Conservation (phyloP, 2,113 vertebrate genomes). For the Beaufortia kweichowensis region DNA sequence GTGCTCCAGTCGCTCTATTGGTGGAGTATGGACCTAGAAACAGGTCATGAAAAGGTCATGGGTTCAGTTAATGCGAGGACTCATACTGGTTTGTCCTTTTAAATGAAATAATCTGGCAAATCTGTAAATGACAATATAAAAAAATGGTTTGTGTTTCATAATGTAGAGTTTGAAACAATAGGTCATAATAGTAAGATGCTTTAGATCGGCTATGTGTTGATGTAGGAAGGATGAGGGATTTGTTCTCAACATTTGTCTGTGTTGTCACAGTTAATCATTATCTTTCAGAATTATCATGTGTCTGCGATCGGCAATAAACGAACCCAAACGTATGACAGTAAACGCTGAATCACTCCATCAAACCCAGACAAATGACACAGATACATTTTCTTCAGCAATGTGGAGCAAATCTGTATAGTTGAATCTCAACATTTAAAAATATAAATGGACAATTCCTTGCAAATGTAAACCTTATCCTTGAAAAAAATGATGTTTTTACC, state of each 20-base stretch:
- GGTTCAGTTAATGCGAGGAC: too few relatives aligned
- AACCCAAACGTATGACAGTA: neutral
- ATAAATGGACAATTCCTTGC: too few relatives aligned
- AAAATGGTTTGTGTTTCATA: neutral
- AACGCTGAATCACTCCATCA: constrained; percentile 3
- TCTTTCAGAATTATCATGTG: neutral
- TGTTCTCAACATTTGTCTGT: constrained; percentile 1
- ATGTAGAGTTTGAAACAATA: neutral
- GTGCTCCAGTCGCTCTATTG: neutral
- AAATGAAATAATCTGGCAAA: neutral
- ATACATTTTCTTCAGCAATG: neutral
- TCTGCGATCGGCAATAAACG: constrained; percentile 24
- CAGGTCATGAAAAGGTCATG: too few relatives aligned
- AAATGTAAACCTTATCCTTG: too few relatives aligned
- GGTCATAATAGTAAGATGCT: neutral
- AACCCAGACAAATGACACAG: neutral
- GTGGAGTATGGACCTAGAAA: too few relatives aligned
- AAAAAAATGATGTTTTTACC: too few relatives aligned
- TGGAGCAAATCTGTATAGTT: neutral
- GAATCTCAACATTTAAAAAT: neutral
- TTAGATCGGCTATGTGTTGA: neutral
- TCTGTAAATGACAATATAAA: neutral
- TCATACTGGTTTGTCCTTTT: too few relatives aligned
- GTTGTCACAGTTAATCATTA: constrained; percentile 25
- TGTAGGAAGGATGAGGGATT: neutral